phyloP scores from a whole-genome alignment of 2,888 invertebrate species.

The Caenorhabditis imperialis region DNA sequence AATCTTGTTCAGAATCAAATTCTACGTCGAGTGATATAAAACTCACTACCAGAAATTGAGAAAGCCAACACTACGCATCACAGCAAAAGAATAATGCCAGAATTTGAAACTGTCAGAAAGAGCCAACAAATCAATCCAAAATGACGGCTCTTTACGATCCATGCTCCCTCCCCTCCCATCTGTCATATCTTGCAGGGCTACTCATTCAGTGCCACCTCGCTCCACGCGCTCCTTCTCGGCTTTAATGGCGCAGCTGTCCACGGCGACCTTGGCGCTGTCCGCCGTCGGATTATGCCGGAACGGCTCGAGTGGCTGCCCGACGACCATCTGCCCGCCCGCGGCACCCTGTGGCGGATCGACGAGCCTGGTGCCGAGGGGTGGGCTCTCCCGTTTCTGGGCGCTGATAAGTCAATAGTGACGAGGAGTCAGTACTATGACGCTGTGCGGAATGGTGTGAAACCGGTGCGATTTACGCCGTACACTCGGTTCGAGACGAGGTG shows the following conservation, averaged over 20 bases:
- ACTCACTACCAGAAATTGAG: too few species aligned
- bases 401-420: conserved; percentile 80
- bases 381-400: conserved; percentile 84
- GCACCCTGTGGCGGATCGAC: conserved; percentile 67
- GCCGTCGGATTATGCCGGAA: conserved; percentile 68
- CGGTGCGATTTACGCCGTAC: conserved; percentile 83
- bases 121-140: too few species aligned
- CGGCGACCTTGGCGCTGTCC: conserved; percentile 18
- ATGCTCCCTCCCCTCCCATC: too few species aligned
- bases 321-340: conserved; percentile 39
- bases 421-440: conserved; percentile 87
- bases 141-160: too few species aligned
- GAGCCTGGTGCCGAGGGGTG: conserved; percentile 79
- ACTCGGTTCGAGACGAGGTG: conserved; percentile 82
- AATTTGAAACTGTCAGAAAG: too few species aligned
- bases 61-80: too few species aligned
- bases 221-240: conserved; percentile 15
- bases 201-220: conserved; percentile 18
- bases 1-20: too few species aligned
- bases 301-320: conserved; percentile 27
- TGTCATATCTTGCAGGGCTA: not conserved
- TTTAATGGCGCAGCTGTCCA: conserved; percentile 31
- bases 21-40: too few species aligned
- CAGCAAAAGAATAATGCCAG: too few species aligned
- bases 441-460: conserved; percentile 84